Base-by-base conservation (phyloP, 2,888 invertebrate genomes). In the Pocota personata region DNA sequence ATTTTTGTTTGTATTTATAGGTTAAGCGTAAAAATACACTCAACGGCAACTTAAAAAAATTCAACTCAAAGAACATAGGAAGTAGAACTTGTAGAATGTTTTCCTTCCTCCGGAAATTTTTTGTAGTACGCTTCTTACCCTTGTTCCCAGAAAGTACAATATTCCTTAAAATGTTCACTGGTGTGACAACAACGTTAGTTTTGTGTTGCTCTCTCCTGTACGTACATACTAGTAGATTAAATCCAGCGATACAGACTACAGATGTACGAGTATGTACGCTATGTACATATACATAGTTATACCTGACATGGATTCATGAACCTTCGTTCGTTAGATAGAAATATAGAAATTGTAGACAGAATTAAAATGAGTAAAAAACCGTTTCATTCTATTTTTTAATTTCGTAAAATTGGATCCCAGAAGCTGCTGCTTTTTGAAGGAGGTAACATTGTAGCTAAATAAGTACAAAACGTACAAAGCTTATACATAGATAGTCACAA, bases 171-270 rank as follows among this genome's bases (percentile, higher is more conserved):
- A 52, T 52, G 52, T 52, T 52, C 27, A 52, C 52, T 52, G 24
- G 52, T 21, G 52, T 52, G 52, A 52, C 52, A 52, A 52, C 52
- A 52, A 52, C 27, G 52, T 52, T 52, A 52, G 52, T 52, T 52
- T 52, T 27, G 46, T 24, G 52, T 7, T 52, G 14, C 27, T 27
- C 7, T 14, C 12, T 12, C 52, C n/a, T 52, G 24, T 14, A 52
- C 52, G 21, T 52, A n/a, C n/a, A n/a, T n/a, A n/a, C n/a, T n/a
- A n/a, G n/a, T n/a, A 48, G 48, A 48, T 52, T 52, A 27, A 30
- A 52, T 52, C n/a, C 14, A 24, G 27, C 27, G 30, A 52, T 27
- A 48, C 4, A 12, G 48, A 10, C 2, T 21, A 3, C 19, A 12
- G 10, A 21, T 12, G 48, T 21, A 8, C 8, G 16, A 19, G 16